phyloP scores from a whole-genome alignment of 2,888 invertebrate species.

The Leucophenga montana region DNA sequence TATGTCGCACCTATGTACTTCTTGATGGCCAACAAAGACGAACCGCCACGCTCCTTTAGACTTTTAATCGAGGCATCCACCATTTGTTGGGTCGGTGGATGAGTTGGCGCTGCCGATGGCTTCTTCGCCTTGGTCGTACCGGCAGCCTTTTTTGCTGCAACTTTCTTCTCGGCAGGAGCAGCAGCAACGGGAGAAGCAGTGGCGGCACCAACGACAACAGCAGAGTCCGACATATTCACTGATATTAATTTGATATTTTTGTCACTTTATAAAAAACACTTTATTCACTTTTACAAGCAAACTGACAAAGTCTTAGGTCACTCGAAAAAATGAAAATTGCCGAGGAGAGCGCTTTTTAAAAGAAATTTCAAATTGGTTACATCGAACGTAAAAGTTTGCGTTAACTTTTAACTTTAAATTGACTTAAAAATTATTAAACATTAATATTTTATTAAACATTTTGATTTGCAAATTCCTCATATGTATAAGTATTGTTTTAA shows the following conservation, averaged over 20 bases:
- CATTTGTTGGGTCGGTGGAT: conserved; percentile 18
- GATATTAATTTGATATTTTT: background rate
- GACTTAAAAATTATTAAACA: conserved; percentile 3
- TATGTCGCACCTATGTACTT: conserved; percentile 49
- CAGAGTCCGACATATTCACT: background rate
- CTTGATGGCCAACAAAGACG: conserved; percentile 48
- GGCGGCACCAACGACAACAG: background rate
- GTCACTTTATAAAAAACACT: background rate
- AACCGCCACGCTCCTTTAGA: conserved; percentile 48
- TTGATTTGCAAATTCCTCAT: too few species aligned
- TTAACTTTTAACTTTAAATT: conserved; percentile 16
- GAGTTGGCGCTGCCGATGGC: conserved; percentile 10
- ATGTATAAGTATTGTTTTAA: too few species aligned
- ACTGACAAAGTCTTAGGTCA: background rate
- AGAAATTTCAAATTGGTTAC: background rate
- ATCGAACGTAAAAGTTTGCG: background rate
- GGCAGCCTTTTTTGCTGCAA: background rate
- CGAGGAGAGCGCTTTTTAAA: conserved; percentile 2
- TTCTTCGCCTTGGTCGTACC: background rate
- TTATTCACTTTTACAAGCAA: background rate
- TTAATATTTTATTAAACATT: too few species aligned
- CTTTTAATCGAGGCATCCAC: conserved; percentile 14
- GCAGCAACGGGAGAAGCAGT: conserved; percentile 6
- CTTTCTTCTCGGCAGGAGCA: conserved; percentile 8
- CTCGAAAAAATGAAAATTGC: background rate